phyloP scores from a whole-genome alignment of 2,113 vertebrate genomes.

The Plotosus lineatus region DNA sequence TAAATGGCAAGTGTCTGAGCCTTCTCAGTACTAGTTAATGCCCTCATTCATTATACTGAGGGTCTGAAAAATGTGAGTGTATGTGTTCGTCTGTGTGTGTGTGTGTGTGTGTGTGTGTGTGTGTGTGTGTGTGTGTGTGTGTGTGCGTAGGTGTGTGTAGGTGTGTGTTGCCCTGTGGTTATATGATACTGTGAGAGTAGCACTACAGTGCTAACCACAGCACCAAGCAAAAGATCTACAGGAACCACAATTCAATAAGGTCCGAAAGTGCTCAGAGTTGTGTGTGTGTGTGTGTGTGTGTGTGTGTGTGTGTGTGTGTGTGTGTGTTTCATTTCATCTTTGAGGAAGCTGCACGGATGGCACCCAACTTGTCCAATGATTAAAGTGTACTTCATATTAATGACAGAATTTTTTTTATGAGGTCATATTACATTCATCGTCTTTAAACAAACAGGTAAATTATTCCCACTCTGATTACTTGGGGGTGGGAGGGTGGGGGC shows the following conservation, averaged over 20 bases:
- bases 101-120: not conserved
- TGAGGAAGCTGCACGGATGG: not conserved
- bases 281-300: constrained; percentile 14
- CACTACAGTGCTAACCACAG: constrained; percentile 10
- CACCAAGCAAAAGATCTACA: constrained; percentile 8
- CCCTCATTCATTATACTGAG: constrained; percentile 33
- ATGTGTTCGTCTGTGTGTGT: not conserved
- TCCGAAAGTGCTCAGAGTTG: constrained; percentile 18
- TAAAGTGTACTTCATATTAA: not conserved
- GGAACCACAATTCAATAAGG: constrained; percentile 39
- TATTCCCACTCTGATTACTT: not conserved
- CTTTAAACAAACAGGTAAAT: not conserved
- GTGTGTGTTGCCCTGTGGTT: not conserved
- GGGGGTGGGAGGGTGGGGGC: too few relatives aligned
- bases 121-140: constrained; percentile 37
- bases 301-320: not conserved
- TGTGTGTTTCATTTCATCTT: not conserved
- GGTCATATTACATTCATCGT: not conserved
- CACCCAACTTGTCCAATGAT: not conserved
- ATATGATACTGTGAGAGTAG: constrained; percentile 23
- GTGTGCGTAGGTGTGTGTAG: constrained; percentile 14
- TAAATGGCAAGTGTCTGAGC: not conserved
- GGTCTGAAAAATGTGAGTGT: not conserved
- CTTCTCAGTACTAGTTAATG: constrained; percentile 6
- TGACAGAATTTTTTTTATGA: not conserved